phyloP scores from a whole-genome alignment of 2,888 invertebrate species.

The Coelogynopora nodosa region DNA sequence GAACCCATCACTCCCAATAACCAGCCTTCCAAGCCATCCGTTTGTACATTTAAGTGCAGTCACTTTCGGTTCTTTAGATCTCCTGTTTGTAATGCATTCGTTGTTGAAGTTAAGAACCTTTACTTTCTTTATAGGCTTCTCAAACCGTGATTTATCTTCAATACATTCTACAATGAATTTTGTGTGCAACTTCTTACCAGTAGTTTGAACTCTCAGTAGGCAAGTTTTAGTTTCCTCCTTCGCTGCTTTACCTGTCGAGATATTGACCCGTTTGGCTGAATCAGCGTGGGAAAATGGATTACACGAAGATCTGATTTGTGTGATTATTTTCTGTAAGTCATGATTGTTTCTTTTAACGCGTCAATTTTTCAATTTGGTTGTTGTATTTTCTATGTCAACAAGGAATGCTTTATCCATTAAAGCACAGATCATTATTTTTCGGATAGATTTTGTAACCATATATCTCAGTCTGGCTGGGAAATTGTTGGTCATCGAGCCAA shows the following conservation, averaged over 20 bases:
- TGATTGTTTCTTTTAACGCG: slow-evolving; percentile 38
- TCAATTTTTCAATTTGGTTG: slow-evolving; percentile 35
- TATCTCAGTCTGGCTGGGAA: slow-evolving; percentile 18
- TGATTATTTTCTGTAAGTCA: slow-evolving; percentile 43
- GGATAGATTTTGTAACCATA: slow-evolving; percentile 44
- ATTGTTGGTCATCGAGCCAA: slow-evolving; percentile 45
- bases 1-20: background rate
- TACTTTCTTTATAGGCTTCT: background rate
- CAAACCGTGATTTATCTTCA: background rate
- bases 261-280: background rate
- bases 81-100: background rate
- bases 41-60: background rate
- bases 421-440: background rate
- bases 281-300: too few species aligned
- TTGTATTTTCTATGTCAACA: slow-evolving; percentile 13
- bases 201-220: background rate
- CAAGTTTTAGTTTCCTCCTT: background rate
- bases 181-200: background rate
- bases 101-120: background rate
- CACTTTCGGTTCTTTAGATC: background rate
- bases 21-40: background rate
- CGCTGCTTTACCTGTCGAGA: background rate
- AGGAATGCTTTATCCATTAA: slow-evolving; percentile 39
- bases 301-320: slow-evolving; percentile 38
- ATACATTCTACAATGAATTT: background rate